Percentiles rank a stretch among this genome's conserved stretches.
These are phyloP conservation scores for Crenuchus spilurus DNA, from an alignment of 2,797 vertebrate genomes.

Conservation along the genomic window DNA sequence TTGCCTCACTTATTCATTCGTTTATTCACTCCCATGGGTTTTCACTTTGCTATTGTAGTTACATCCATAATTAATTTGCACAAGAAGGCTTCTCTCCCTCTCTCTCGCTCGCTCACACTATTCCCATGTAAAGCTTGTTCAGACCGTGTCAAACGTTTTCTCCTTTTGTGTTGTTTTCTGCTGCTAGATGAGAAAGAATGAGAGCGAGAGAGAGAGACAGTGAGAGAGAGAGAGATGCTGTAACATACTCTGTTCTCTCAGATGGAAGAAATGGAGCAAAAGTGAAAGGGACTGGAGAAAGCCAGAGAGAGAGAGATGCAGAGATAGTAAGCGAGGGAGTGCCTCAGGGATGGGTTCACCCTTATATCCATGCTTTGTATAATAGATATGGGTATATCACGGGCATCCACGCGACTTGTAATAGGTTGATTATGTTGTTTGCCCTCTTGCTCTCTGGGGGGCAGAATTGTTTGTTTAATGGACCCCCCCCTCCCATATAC, in stretches of 20 bases:
- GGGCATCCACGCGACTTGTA: conserved; percentile 21
- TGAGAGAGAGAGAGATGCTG: conserved; percentile 15
- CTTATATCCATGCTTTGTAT: conserved; percentile 4
- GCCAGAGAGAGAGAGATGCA: background rate
- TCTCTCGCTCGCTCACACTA: conserved; percentile 28
- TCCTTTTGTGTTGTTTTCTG: background rate
- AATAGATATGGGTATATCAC: background rate
- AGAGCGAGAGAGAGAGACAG: background rate
- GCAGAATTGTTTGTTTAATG: conserved; percentile 56
- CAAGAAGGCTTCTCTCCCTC: background rate
- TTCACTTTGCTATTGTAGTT: background rate
- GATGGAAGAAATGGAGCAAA: conserved; percentile 5
- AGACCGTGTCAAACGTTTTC: conserved; percentile 8
- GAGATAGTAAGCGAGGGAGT: conserved; percentile 19
- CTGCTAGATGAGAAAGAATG: conserved; percentile 19
- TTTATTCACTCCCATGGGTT: background rate
- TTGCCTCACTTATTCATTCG: background rate
- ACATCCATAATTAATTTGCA: background rate
- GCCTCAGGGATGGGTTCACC: background rate
- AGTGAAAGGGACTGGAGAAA: conserved; percentile 10
- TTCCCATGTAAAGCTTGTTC: conserved; percentile 20
- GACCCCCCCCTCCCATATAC: conserved; percentile 11
- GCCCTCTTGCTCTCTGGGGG: conserved; percentile 29
- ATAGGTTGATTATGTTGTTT: conserved; percentile 63
- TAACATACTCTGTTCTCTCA: conserved; percentile 1